Conservation (phyloP, 2,797 vertebrate species). For the Rhinophrynus dorsalis region DNA sequence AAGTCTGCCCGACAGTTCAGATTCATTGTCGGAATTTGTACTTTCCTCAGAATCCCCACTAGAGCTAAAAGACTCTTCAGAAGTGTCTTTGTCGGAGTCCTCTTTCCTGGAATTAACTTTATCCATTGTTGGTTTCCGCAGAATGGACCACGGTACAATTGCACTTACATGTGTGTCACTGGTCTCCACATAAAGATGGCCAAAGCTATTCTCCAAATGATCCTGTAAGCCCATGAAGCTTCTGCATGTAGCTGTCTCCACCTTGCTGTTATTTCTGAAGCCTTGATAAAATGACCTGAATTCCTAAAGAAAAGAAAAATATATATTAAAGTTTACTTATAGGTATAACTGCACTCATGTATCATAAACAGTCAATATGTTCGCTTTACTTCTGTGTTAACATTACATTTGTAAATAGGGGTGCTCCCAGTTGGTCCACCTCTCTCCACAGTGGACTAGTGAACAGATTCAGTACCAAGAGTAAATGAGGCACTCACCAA, state of each 20-base stretch:
- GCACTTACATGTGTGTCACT: slow-evolving; percentile 73
- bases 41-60: slow-evolving; percentile 77
- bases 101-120: slow-evolving; percentile 72
- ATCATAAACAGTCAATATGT: too few relatives aligned
- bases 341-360: too few relatives aligned
- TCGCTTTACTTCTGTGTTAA: too few relatives aligned
- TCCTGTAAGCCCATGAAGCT: slow-evolving; percentile 98
- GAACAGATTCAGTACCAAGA: too few relatives aligned
- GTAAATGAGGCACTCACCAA: too few relatives aligned
- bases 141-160: slow-evolving; percentile 69
- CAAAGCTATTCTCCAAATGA: slow-evolving; percentile 87
- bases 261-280: slow-evolving; percentile 75
- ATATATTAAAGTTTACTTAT: slow-evolving; percentile 52
- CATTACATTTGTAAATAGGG: too few relatives aligned
- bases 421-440: too few relatives aligned
- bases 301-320: slow-evolving; percentile 60
- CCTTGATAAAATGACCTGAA: slow-evolving; percentile 72
- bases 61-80: slow-evolving; percentile 72
- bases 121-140: slow-evolving; percentile 71
- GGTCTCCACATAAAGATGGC: slow-evolving; percentile 86
- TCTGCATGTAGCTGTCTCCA: slow-evolving; percentile 83
- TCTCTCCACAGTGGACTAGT: too few relatives aligned
- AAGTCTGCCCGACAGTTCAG: slow-evolving; percentile 69
- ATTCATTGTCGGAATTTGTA: slow-evolving; percentile 83
- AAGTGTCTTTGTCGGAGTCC: slow-evolving; percentile 65